phyloP scores from a whole-genome alignment of 64 coral and sea anemone species.

The Cladopsammia gracilis region DNA sequence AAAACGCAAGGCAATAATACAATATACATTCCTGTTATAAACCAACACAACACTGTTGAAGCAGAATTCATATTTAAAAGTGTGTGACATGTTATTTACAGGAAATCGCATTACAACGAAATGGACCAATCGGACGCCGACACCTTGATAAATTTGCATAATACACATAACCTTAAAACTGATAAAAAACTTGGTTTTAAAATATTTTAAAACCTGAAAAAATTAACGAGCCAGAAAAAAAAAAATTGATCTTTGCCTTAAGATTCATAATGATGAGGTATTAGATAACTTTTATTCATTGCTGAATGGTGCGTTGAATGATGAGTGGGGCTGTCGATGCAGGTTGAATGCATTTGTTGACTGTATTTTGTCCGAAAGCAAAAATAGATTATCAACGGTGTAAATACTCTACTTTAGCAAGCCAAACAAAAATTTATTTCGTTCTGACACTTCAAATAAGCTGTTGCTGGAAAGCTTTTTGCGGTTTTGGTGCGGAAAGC shows the following conservation, averaged over 20 bases:
- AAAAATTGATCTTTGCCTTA: not conserved
- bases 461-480: no score
- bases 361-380: not conserved
- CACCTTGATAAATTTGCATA: constrained; percentile 26
- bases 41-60: not conserved
- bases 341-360: not conserved
- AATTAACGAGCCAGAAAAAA: not conserved
- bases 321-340: no score
- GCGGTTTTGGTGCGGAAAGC: no score
- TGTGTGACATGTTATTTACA: not conserved
- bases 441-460: no score
- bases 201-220: not conserved
- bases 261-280: not conserved
- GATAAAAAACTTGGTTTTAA: not conserved
- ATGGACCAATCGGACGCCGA: not conserved
- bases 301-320: no score
- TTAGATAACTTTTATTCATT: not conserved
- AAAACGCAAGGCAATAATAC: no score
- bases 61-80: no score
- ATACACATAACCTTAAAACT: not conserved
- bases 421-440: no score
- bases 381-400: no score
- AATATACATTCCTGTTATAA: not conserved
- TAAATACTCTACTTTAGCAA: not conserved
- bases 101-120: not conserved